Base-by-base conservation (phyloP, 1,140 invertebrate genomes). In the Ganaspis sp. region DNA sequence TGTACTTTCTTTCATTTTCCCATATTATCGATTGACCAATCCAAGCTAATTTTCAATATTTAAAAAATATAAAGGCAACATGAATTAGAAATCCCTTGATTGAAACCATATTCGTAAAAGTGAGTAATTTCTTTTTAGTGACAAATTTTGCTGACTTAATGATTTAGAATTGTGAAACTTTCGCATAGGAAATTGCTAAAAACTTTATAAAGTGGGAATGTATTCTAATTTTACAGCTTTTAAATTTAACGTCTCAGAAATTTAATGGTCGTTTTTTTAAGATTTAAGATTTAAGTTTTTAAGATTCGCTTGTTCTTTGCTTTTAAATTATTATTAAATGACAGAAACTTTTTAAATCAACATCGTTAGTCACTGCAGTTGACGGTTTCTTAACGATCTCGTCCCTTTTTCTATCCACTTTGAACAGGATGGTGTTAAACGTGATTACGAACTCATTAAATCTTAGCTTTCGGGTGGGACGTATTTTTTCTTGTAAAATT, bases 381-480 rank as follows among this genome's bases (percentile, higher is more conserved):
- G n/a, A 17, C 45, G 45, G 12, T 49, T 49, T 17, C 45, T 19
- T 17, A 49, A 49, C 45, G 45, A 49, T 49, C 45, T 49, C 6
- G 29, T 34, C 45, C n/a, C 6, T 17, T 49, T 49, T 6, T 17
- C 45, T 49, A n/a, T 49, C 1, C 17, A 17, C 19, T 49, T 17
- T 49, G n/a, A 49, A 49, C 45, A 49, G 45, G n/a, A 49, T 17
- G 45, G 45, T 17, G 42, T 49, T 49, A 49, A 49, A 49, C 42
- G 45, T 49, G 45, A 49, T 17, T 8, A 49, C n/a, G 45, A 17
- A 8, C 45, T 19, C 45, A 17, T 19, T 49, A 17, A n/a, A 49
- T 49, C 8, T n/a, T 17, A 49, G 45, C 45, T 49, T 49, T 49
- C 15, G 19, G n/a, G n/a, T 49, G 15, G 1, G 17, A n/a, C 15